A percentile compares a stretch with the other conserved stretches of the same genome.
These are phyloP conservation scores for Leptinotarsa defecta DNA, from an alignment of 1,140 invertebrate genomes.

Conservation along the genomic window DNA sequence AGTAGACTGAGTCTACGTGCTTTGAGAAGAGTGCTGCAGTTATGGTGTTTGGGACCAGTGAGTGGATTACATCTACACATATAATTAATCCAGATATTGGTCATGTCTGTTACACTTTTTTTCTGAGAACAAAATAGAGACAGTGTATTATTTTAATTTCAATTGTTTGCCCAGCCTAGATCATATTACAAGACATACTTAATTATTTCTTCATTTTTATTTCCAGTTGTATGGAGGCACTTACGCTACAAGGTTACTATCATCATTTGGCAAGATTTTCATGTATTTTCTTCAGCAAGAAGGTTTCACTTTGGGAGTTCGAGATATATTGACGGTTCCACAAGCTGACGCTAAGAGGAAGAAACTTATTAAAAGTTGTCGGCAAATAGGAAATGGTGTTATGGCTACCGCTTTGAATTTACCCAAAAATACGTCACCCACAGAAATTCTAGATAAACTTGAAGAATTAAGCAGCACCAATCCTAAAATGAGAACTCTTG, in stretches of 20 bases:
- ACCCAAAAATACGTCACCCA: constrained; percentile 60
- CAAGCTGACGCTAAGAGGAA: constrained; percentile 74
- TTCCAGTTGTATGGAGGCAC: constrained; percentile 85
- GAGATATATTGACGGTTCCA: constrained; percentile 86
- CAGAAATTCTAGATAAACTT: constrained; percentile 68
- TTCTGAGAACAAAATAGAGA: too few relatives aligned
- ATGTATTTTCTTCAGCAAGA: constrained; percentile 87
- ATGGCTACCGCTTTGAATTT: constrained; percentile 75
- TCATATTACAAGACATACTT: too few relatives aligned
- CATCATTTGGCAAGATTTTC: constrained; percentile 90
- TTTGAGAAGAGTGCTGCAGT: too few relatives aligned
- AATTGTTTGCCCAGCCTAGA: too few relatives aligned
- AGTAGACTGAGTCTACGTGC: too few relatives aligned
- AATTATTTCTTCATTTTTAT: constrained; percentile 31
- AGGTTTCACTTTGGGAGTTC: constrained; percentile 94
- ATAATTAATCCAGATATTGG: too few relatives aligned
- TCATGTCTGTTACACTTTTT: too few relatives aligned
- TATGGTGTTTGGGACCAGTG: too few relatives aligned
- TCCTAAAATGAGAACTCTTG: constrained; percentile 73
- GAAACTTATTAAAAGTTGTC: constrained; percentile 71
- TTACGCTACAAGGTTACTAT: constrained; percentile 80
- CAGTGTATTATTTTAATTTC: too few relatives aligned
- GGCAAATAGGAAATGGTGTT: constrained; percentile 63
- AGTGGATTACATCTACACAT: too few relatives aligned
- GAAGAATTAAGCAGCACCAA: constrained; percentile 75